Base-by-base conservation (phyloP, 1,140 invertebrate species). In the Trachelipus rathkii region DNA sequence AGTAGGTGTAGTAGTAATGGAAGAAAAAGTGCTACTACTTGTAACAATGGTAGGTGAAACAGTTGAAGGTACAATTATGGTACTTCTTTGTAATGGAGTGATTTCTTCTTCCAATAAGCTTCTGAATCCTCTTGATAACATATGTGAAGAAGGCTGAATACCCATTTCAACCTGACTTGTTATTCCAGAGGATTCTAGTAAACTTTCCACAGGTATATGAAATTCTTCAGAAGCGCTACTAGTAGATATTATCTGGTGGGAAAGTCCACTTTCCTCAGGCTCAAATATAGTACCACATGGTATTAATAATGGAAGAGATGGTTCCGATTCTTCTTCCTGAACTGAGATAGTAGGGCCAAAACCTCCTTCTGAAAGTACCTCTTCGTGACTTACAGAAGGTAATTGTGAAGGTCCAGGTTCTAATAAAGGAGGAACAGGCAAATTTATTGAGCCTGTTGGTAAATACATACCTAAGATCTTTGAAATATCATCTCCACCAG, bases 401-500 rank as follows among this genome's bases (percentile, higher is more conserved):
- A 67, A 50, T 13, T 69, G 75, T 44, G 44, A 45, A 66, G 60
- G 15, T 76, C 71, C 24, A 21, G 78, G 72, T 13, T 79, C 78
- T 71, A 79, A 21, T 33, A 79, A 68, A 24, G 78, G 67, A 7
- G 78, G 70, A 44, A 76, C 75, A 13, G 77, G 44, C 44, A 81
- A 53, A 53, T 78, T 81, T n/a, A 81, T 81, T 8, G 77, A 78
- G 45, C 77, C 79, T 45, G 77, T 76, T n/a, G 79, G 79, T 23
- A 81, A 70, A 66, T 81, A 81, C 75, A 81, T 78, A 19, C 79
- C 79, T 23, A 81, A 44, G 53, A 81, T 78, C 44, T 81, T 78
- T 69, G 76, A 76, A 33, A 81, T 45, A 75, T 81, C 79, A 77
- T 76, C 77, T 13, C 79, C 79, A 53, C 75, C 79, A 19, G 79